Percentiles rank a stretch among this genome's conserved stretches.
Evolutionary conservation across 2,797 vertebrate genomes (phyloP).

Genomic region (Danio albolineatus): DNA sequence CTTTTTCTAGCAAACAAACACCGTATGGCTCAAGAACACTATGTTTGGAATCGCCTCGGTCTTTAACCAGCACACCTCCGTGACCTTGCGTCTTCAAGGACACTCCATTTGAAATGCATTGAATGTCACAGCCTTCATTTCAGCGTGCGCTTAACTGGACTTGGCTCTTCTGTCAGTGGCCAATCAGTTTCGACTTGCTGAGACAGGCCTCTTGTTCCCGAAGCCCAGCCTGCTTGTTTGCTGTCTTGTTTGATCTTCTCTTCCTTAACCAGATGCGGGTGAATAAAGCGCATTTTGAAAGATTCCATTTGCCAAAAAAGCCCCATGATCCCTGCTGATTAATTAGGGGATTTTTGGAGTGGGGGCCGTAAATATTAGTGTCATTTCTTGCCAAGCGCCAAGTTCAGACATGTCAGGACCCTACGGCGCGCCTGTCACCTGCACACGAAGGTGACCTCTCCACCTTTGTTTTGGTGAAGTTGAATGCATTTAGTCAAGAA

Average conservation of each 20-base stretch:
- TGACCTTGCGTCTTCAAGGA: constrained; percentile 78
- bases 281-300: constrained; percentile 37
- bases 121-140: constrained; percentile 71
- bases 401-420: constrained; percentile 34
- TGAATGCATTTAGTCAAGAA: constrained; percentile 57
- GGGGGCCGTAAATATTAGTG: constrained; percentile 9
- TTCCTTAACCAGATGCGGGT: constrained; percentile 20
- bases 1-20: constrained; percentile 8
- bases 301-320: constrained; percentile 39
- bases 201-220: constrained; percentile 64
- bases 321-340: constrained; percentile 24
- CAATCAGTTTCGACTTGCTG: constrained; percentile 67
- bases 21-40: neutral
- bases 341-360: constrained; percentile 43
- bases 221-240: constrained; percentile 51
- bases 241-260: constrained; percentile 52
- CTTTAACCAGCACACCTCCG: constrained; percentile 3
- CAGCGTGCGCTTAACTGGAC: constrained; percentile 73
- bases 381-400: constrained; percentile 15
- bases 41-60: neutral
- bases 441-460: constrained; percentile 31
- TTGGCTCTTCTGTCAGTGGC: constrained; percentile 71
- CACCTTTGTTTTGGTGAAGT: constrained; percentile 40
- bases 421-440: constrained; percentile 32
- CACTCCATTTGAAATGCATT: constrained; percentile 81